Conservation (phyloP, 2,797 vertebrate species). For the Amphiprion clarkii region DNA sequence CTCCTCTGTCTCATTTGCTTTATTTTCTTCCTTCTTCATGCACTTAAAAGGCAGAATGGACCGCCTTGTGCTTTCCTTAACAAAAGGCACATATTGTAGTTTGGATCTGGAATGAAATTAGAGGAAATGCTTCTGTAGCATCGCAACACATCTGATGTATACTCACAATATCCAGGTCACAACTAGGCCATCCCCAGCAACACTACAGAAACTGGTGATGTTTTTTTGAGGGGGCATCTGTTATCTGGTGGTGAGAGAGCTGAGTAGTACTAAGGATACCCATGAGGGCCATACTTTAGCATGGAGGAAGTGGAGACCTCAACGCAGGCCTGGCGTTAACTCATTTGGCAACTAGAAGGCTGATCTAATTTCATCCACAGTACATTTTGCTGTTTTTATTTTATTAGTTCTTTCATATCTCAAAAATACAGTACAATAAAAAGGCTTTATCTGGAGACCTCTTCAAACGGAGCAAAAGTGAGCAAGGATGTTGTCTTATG, state of each 20-base stretch:
- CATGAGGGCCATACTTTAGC: constrained; percentile 82
- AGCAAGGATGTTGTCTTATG: constrained; percentile 60
- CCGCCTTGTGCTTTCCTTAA: constrained; percentile 60
- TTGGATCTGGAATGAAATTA: constrained; percentile 67
- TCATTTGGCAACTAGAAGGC: constrained; percentile 60
- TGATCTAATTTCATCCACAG: constrained; percentile 44
- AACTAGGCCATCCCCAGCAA: constrained; percentile 18
- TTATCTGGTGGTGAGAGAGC: constrained; percentile 75
- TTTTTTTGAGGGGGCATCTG: constrained; percentile 62
- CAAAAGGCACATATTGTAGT: constrained; percentile 71
- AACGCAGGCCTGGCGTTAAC: constrained; percentile 72
- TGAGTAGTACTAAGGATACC: constrained; percentile 83
- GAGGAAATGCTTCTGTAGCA: constrained; percentile 27
- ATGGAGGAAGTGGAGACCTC: constrained; percentile 77
- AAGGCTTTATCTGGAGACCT: constrained; percentile 15
- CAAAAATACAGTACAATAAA: constrained; percentile 8
- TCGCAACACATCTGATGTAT: constrained; percentile 24
- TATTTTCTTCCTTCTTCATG: too few relatives aligned
- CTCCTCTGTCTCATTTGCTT: too few relatives aligned
- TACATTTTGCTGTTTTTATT: constrained; percentile 29
- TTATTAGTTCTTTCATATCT: constrained; percentile 36
- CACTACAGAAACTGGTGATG: constrained; percentile 16
- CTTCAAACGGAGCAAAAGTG: constrained; percentile 10
- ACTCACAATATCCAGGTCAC: constrained; percentile 54
- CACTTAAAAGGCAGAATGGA: not conserved